A percentile compares a stretch with the other conserved stretches of the same genome.
phyloP scores from a whole-genome alignment of 2,888 invertebrate species.

The Cheilosia soror region DNA sequence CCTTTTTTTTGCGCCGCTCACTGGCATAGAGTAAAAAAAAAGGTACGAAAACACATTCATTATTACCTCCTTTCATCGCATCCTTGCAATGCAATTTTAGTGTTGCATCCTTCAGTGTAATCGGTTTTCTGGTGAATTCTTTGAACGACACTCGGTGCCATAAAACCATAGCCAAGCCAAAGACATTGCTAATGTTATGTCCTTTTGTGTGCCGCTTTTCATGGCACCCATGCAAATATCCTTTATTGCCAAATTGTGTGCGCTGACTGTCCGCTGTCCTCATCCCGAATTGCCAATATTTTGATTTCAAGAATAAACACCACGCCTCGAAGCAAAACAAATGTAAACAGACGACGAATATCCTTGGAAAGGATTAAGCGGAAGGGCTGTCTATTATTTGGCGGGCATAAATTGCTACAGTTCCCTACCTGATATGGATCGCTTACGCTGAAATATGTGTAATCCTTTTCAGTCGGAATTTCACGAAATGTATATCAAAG shows the following conservation, averaged over 20 bases:
- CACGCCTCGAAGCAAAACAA: conserved; percentile 78
- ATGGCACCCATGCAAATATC: conserved; percentile 72
- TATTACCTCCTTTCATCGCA: conserved; percentile 64
- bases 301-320: conserved; percentile 81
- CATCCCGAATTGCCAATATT: conserved; percentile 80
- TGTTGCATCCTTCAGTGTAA: conserved; percentile 69
- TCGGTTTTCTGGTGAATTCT: conserved; percentile 54
- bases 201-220: conserved; percentile 49
- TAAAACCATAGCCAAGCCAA: conserved; percentile 46
- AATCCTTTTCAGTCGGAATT: conserved; percentile 65
- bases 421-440: conserved; percentile 35
- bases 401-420: conserved; percentile 50
- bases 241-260: conserved; percentile 66
- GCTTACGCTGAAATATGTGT: conserved; percentile 51
- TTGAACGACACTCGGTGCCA: conserved; percentile 16
- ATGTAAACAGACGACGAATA: conserved; percentile 51
- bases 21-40: conserved; percentile 31
- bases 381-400: conserved; percentile 14
- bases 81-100: conserved; percentile 54
- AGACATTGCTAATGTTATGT: conserved; percentile 3
- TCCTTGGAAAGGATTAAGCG: conserved; percentile 73
- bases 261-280: background rate
- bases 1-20: conserved; percentile 37
- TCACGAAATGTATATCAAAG: conserved; percentile 61
- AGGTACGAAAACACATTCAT: conserved; percentile 58